Evolutionary conservation across 2,113 vertebrate genomes (phyloP).

Genomic region (Abramis brama): DNA sequence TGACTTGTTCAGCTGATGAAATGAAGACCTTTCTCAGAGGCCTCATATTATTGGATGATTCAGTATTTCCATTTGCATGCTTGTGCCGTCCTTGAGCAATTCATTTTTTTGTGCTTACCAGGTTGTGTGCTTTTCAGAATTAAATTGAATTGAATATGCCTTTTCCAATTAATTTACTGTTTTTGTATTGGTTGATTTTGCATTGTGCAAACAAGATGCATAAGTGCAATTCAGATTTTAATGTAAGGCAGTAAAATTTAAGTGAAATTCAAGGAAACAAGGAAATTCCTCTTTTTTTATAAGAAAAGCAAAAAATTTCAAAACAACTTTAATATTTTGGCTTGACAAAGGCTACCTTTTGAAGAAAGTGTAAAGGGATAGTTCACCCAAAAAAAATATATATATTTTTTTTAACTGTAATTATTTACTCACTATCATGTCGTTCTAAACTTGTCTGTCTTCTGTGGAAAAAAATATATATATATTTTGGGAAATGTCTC

Average conservation of each 20-base stretch:
- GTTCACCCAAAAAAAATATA: background rate
- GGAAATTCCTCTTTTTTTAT: background rate
- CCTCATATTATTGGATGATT: background rate
- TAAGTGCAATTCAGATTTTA: background rate
- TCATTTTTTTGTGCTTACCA: background rate
- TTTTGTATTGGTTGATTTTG: background rate
- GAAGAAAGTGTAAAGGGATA: background rate
- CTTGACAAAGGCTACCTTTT: background rate
- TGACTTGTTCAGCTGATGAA: background rate
- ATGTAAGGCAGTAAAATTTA: background rate
- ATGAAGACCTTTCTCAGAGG: background rate
- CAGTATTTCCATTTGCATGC: background rate
- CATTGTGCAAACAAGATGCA: background rate
- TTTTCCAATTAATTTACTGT: background rate
- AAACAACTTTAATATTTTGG: too few relatives aligned
- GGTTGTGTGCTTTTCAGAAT: background rate
- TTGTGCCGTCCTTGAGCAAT: slow-evolving; percentile 7
- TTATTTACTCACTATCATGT: background rate
- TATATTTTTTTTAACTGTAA: too few relatives aligned
- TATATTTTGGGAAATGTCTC: background rate
- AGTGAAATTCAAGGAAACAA: background rate
- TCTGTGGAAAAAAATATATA: background rate
- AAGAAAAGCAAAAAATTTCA: background rate
- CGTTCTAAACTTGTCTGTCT: background rate
- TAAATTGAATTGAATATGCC: background rate